These are phyloP conservation scores for Phacellophora camtschatica DNA, from an alignment of 30 jellyfish, hydroid and myxozoan genomes.

Conservation along the genomic window DNA sequence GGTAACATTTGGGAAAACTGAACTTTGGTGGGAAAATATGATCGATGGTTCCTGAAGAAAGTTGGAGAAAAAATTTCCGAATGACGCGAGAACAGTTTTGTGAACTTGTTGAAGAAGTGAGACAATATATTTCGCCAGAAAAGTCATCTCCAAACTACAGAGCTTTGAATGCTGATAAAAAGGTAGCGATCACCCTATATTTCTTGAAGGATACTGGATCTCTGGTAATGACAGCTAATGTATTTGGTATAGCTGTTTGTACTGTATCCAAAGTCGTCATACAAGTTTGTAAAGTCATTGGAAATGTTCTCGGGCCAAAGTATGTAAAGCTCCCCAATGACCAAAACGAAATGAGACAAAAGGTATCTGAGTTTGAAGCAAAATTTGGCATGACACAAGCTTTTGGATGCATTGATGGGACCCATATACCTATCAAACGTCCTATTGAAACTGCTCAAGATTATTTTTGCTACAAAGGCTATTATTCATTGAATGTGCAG, in stretches of 20 bases:
- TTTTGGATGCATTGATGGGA: slow-evolving; percentile 79
- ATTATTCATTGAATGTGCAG: slow-evolving; percentile 57
- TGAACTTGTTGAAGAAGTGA: slow-evolving; percentile 55
- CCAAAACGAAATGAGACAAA: slow-evolving; percentile 52
- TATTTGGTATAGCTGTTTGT: slow-evolving; percentile 63
- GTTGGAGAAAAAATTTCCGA: slow-evolving; percentile 47
- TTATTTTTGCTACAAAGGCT: slow-evolving; percentile 52
- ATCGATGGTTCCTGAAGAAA: slow-evolving; percentile 40
- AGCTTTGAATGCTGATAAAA: slow-evolving; percentile 59
- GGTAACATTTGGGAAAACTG: slow-evolving; percentile 37
- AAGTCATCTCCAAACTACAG: slow-evolving; percentile 38
- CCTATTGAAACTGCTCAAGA: slow-evolving; percentile 45
- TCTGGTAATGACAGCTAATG: slow-evolving; percentile 36
- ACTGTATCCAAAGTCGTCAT: slow-evolving; percentile 50
- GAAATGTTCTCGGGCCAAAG: slow-evolving; percentile 56
- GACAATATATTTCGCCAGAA: slow-evolving; percentile 55
- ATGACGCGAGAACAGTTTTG: slow-evolving; percentile 26
- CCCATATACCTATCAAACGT: slow-evolving; percentile 61
- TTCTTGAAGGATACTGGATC: slow-evolving; percentile 67
- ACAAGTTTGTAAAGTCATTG: slow-evolving; percentile 59
- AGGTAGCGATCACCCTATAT: slow-evolving; percentile 59
- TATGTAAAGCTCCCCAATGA: slow-evolving; percentile 41
- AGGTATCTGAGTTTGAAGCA: slow-evolving; percentile 67
- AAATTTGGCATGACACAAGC: slow-evolving; percentile 73
- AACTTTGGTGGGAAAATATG: slow-evolving; percentile 64